These are phyloP conservation scores for Neofelis nebulosa DNA, from an alignment of 2,113 vertebrate species.

Conservation along the genomic window DNA sequence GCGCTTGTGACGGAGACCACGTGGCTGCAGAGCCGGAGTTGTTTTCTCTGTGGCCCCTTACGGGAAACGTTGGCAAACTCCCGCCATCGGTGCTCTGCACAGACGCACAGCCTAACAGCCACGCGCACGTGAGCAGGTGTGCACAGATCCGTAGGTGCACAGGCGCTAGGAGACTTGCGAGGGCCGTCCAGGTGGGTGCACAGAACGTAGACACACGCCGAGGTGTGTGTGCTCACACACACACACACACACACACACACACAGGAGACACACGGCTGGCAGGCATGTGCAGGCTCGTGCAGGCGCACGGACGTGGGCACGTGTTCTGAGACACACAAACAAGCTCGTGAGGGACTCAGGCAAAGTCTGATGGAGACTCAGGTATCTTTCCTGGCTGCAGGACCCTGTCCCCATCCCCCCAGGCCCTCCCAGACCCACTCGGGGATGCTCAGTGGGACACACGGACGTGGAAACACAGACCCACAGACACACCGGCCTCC, in stretches of 20 bases:
- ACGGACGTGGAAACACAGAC: not conserved
- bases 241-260: not conserved
- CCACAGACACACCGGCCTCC: not conserved
- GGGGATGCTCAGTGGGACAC: not conserved
- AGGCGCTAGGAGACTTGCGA: not conserved
- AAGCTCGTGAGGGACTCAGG: fast-evolving
- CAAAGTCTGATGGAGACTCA: not conserved
- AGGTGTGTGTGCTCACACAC: not conserved
- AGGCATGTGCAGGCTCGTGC: no score
- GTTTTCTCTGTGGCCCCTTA: no score
- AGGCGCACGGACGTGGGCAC: fast-evolving
- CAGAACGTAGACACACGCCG: not conserved
- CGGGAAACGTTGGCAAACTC: not conserved
- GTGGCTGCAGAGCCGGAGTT: no score
- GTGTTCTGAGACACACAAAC: fast-evolving
- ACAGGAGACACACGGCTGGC: not conserved
- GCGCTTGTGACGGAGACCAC: not conserved
- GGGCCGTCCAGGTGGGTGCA: fast-evolving
- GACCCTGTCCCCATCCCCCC: not conserved
- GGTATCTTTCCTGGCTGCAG: not conserved
- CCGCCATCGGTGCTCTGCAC: fast-evolving
- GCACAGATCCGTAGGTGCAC: fast-evolving
- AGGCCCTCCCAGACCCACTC: not conserved
- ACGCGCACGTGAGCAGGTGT: fast-evolving
- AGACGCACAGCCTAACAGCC: fast-evolving